These are phyloP conservation scores for Atrichornis clamosus DNA, from an alignment of 2,113 vertebrate genomes.

Conservation along the genomic window DNA sequence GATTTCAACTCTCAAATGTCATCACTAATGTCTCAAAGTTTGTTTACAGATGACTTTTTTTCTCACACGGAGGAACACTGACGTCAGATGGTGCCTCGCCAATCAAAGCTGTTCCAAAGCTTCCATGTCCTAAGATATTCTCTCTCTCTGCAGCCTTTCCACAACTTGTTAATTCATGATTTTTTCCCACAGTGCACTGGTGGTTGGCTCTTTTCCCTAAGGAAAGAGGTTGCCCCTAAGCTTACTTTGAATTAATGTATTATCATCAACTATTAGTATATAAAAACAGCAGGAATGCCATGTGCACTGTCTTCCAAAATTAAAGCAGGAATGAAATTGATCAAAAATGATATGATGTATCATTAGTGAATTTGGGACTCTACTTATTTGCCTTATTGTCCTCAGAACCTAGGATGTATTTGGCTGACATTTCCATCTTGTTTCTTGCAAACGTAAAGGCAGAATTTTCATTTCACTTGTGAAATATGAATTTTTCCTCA, in stretches of 20 bases:
- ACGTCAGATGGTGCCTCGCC: not conserved
- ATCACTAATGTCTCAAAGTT: constrained; percentile 40
- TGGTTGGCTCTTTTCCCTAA: not conserved
- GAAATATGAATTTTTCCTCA: not conserved
- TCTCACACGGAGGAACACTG: not conserved
- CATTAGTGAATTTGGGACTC: not conserved
- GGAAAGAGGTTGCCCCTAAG: not conserved
- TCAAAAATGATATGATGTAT: not conserved
- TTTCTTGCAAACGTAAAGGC: not conserved
- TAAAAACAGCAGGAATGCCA: not conserved
- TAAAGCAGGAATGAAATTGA: not conserved
- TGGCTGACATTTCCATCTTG: not conserved
- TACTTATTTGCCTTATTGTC: not conserved
- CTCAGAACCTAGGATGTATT: not conserved
- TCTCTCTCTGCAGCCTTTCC: not conserved
- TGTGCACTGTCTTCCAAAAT: not conserved
- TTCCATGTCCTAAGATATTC: not conserved
- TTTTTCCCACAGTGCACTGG: not conserved
- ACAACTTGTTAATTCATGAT: not conserved
- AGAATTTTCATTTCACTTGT: not conserved
- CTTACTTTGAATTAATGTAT: not conserved
- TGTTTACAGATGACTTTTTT: constrained; percentile 58
- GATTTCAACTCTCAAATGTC: constrained; percentile 56
- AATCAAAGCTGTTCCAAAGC: not conserved
- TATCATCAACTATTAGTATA: not conserved